These are phyloP conservation scores for Orthosia gothica DNA, from an alignment of 2,888 invertebrate species.

Conservation along the genomic window DNA sequence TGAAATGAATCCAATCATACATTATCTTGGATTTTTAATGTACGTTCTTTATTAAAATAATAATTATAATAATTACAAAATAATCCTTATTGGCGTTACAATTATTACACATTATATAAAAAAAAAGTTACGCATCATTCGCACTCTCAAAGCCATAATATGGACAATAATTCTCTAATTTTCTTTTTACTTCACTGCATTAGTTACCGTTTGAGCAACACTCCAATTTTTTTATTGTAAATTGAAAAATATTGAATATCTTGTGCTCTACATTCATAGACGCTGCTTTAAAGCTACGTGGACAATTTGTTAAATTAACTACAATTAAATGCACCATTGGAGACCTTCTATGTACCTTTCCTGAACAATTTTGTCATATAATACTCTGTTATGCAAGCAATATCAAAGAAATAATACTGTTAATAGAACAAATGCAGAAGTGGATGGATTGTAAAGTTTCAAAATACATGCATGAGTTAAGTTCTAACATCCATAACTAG, in stretches of 20 bases:
- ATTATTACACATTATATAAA: conserved; percentile 85
- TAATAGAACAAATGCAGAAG: conserved; percentile 72
- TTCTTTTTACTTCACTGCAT: conserved; percentile 73
- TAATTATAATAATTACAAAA: conserved; percentile 91
- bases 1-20: conserved; percentile 91
- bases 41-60: conserved; percentile 90
- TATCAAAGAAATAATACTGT: conserved; percentile 84
- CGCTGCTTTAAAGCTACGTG: conserved; percentile 88
- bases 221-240: conserved; percentile 76
- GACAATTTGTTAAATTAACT: conserved; percentile 89
- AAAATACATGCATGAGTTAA: conserved; percentile 68
- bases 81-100: conserved; percentile 88
- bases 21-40: conserved; percentile 89
- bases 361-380: conserved; percentile 74
- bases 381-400: conserved; percentile 85
- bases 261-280: conserved; percentile 86
- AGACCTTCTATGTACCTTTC: conserved; percentile 77
- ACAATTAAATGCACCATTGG: conserved; percentile 90
- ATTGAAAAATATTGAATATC: conserved; percentile 84
- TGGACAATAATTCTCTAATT: conserved; percentile 84
- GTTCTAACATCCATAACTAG: conserved; percentile 63
- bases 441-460: conserved; percentile 73
- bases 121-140: conserved; percentile 84
- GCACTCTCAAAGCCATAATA: conserved; percentile 84
- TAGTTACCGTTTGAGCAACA: conserved; percentile 85